Conservation (phyloP, 2,797 vertebrate genomes). For the Poeciliopsis paucimaculata region DNA sequence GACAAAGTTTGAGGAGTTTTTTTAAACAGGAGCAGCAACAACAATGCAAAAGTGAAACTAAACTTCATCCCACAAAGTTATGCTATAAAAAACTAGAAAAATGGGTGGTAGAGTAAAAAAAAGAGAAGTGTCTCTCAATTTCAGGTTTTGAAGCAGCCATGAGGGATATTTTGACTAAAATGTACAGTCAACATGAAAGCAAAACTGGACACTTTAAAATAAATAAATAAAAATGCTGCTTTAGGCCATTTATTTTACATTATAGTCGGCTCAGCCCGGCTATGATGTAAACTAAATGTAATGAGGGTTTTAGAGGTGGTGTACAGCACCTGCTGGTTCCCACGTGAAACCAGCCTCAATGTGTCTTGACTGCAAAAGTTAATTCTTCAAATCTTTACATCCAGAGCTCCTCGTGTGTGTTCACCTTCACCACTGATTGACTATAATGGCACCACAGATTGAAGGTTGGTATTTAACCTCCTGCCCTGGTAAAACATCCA, state of each 20-base stretch:
- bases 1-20: neutral
- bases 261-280: neutral
- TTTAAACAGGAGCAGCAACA: neutral
- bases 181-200: neutral
- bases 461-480: constrained; percentile 34
- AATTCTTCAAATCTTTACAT: constrained; percentile 2
- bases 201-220: neutral
- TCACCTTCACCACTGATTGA: neutral
- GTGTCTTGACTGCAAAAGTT: neutral
- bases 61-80: neutral
- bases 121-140: neutral
- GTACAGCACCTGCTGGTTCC: neutral
- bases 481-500: constrained; percentile 34
- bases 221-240: neutral
- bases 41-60: constrained; percentile 1
- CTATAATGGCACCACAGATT: neutral
- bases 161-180: neutral
- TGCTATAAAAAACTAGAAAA: neutral
- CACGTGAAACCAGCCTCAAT: neutral
- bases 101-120: neutral
- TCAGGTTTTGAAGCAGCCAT: neutral
- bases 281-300: neutral
- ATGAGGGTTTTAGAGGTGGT: neutral
- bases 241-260: neutral
- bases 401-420: neutral